These are phyloP conservation scores for Hypomesus transpacificus DNA, from an alignment of 2,113 vertebrate species.

Conservation along the genomic window DNA sequence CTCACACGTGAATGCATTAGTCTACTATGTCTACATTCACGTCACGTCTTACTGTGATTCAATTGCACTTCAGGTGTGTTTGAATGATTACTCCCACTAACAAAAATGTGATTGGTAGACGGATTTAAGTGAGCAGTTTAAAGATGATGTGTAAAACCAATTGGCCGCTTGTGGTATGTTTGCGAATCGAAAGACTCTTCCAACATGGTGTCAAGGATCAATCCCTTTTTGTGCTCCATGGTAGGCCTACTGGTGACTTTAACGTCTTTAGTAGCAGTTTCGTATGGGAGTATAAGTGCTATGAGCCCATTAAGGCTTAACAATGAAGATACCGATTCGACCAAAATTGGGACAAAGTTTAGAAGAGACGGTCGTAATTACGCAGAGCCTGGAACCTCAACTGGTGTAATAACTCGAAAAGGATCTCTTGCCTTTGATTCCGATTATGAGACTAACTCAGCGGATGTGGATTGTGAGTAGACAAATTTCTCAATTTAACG, in stretches of 20 bases:
- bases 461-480: slow-evolving; percentile 8
- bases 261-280: neutral
- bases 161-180: neutral
- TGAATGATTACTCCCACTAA: too few relatives aligned
- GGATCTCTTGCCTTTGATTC: slow-evolving; percentile 21
- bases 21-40: too few relatives aligned
- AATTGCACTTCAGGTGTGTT: too few relatives aligned
- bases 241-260: slow-evolving; percentile 11
- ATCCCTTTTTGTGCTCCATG: neutral
- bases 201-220: slow-evolving; percentile 10
- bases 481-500: neutral
- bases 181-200: neutral
- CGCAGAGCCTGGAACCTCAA: neutral
- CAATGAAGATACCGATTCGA: neutral
- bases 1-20: too few relatives aligned
- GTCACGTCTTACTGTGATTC: too few relatives aligned
- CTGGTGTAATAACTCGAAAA: neutral
- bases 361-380: neutral
- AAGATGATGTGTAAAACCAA: too few relatives aligned
- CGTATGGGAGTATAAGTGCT: neutral
- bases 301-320: neutral
- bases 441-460: neutral
- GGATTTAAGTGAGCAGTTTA: too few relatives aligned
- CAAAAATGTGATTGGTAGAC: too few relatives aligned
- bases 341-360: neutral